Evolutionary conservation across 2,888 invertebrate species (phyloP).

Genomic region (Synanthedon tipuliformis): DNA sequence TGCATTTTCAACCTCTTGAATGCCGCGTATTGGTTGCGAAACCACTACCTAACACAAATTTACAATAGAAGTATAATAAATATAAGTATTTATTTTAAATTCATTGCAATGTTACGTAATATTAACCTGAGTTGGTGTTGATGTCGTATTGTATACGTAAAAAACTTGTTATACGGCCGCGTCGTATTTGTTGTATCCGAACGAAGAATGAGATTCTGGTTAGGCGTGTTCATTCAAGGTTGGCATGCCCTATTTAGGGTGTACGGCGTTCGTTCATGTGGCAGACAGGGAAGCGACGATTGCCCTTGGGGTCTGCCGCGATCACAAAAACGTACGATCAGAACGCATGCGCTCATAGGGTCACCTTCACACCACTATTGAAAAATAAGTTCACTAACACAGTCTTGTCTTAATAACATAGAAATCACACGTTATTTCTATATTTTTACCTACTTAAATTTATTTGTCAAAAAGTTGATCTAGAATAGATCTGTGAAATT

Average conservation of each 20-base stretch:
- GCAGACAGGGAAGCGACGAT: slow-evolving; percentile 13
- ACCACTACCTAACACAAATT: no score
- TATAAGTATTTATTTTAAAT: no score
- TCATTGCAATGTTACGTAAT: no score
- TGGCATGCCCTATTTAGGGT: slow-evolving; percentile 20
- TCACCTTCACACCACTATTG: slow-evolving; percentile 21
- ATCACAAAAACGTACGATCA: slow-evolving; percentile 15
- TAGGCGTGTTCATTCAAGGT: slow-evolving; percentile 23
- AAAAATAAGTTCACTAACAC: slow-evolving; percentile 2
- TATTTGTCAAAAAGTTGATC: no score
- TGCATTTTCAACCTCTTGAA: no score
- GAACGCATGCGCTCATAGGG: slow-evolving; percentile 35
- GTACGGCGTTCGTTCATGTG: slow-evolving; percentile 16
- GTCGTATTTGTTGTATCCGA: no score
- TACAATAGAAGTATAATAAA: no score
- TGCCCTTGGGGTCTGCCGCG: slow-evolving; percentile 13
- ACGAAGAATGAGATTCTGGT: neutral
- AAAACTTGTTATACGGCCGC: neutral
- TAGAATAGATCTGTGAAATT: no score
- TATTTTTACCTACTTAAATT: neutral
- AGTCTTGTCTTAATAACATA: neutral
- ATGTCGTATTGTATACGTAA: no score
- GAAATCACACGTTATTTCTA: neutral
- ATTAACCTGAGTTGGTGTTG: no score
- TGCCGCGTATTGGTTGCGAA: no score